A percentile compares a stretch with the other conserved stretches of the same genome.
Conservation (phyloP, 35 echinoderm and acorn worm species). For the Hemicentrotus pulcherrimus region DNA sequence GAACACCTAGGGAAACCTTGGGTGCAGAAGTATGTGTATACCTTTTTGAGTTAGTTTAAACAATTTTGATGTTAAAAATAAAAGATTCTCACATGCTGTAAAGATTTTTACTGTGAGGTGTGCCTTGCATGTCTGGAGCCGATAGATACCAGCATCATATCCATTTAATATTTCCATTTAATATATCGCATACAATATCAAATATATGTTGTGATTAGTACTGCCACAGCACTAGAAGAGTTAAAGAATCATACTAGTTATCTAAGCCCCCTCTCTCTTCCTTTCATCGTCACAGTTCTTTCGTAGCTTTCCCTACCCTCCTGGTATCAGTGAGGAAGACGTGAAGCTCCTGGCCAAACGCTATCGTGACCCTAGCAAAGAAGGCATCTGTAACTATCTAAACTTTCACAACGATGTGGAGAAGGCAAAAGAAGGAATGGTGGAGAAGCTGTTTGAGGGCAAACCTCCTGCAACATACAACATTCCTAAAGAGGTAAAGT, state of each 20-base stretch:
- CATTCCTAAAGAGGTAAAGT: slow-evolving; percentile 83
- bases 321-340: slow-evolving; percentile 75
- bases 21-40: too few relatives aligned
- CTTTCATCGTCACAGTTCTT: slow-evolving; percentile 70
- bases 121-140: too few relatives aligned
- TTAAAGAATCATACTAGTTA: neutral
- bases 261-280: neutral
- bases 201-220: too few relatives aligned
- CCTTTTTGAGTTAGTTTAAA: too few relatives aligned
- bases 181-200: too few relatives aligned
- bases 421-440: slow-evolving; percentile 65
- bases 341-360: slow-evolving; percentile 54
- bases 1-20: too few relatives aligned
- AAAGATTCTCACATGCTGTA: too few relatives aligned
- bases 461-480: slow-evolving; percentile 76
- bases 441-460: slow-evolving; percentile 71
- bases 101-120: too few relatives aligned
- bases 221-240: too few relatives aligned
- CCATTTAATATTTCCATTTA: too few relatives aligned
- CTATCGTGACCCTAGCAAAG: slow-evolving; percentile 81
- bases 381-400: slow-evolving; percentile 87
- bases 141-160: too few relatives aligned
- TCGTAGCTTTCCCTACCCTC: slow-evolving; percentile 84
- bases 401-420: slow-evolving; percentile 96
- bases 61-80: too few relatives aligned